Evolutionary conservation across 2,113 vertebrate species (phyloP).

Genomic region (Zapornia atra): DNA sequence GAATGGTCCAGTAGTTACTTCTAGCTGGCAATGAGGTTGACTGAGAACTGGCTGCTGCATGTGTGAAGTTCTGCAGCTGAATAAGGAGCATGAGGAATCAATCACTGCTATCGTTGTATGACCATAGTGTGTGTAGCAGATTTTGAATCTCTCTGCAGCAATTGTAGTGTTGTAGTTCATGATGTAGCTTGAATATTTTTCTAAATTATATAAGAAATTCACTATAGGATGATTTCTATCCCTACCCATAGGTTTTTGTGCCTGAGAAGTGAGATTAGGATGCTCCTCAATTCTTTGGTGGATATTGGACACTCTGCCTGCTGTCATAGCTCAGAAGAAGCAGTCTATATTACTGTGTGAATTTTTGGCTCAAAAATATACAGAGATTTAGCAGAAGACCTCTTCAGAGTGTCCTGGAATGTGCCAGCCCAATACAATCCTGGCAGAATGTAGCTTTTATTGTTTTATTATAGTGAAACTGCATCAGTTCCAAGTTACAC

Average conservation of each 20-base stretch:
- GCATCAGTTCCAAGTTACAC: slow-evolving; percentile 49
- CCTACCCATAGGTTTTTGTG: neutral
- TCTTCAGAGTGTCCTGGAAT: neutral
- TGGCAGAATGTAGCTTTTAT: slow-evolving; percentile 45
- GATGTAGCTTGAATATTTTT: neutral
- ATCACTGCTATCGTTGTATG: neutral
- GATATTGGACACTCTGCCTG: neutral
- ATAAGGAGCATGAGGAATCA: neutral
- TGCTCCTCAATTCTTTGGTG: neutral
- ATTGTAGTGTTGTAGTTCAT: neutral
- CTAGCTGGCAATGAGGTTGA: neutral
- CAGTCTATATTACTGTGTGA: neutral
- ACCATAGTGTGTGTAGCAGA: rapidly evolving
- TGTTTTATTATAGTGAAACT: slow-evolving; percentile 17
- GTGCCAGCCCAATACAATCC: neutral
- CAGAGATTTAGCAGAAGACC: neutral
- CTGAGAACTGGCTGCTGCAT: neutral
- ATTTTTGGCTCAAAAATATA: neutral
- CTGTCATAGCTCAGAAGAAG: neutral
- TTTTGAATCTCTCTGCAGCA: neutral
- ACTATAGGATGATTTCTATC: neutral
- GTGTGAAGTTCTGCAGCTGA: neutral
- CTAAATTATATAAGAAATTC: neutral
- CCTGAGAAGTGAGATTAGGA: neutral
- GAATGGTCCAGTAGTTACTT: neutral